These are phyloP conservation scores for Corydoras sp. DNA, from an alignment of 2,113 vertebrate species.

Conservation along the genomic window DNA sequence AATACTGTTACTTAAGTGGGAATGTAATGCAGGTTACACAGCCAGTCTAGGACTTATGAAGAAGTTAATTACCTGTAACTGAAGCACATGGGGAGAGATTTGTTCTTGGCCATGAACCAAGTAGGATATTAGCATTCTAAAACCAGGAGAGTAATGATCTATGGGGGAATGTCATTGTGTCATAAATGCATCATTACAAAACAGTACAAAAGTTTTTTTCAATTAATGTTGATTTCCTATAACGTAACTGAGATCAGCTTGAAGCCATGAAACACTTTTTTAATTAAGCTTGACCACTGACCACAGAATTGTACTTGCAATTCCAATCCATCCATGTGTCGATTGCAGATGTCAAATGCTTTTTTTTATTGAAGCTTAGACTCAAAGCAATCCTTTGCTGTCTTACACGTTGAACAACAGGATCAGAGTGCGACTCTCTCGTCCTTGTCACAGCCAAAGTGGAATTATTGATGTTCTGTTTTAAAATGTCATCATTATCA, in stretches of 20 bases:
- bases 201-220: no score
- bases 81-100: no score
- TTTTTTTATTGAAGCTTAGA: conserved; percentile 39
- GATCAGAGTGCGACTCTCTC: conserved; percentile 2
- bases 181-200: no score
- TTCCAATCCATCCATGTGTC: conserved; percentile 49
- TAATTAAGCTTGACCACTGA: not conserved
- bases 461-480: not conserved
- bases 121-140: no score
- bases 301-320: conserved; percentile 32
- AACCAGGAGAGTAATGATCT: no score
- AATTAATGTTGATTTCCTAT: no score
- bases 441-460: not conserved
- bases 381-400: conserved; percentile 41
- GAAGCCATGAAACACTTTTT: not conserved
- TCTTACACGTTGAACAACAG: conserved; percentile 12
- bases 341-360: conserved; percentile 21
- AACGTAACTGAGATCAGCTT: not conserved
- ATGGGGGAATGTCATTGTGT: no score
- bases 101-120: no score
- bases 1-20: no score
- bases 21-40: no score
- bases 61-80: no score
- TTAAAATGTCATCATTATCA: not conserved
- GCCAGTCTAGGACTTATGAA: no score